Conservation (phyloP, 2,888 invertebrate genomes). For the Pterostichus madidus region DNA sequence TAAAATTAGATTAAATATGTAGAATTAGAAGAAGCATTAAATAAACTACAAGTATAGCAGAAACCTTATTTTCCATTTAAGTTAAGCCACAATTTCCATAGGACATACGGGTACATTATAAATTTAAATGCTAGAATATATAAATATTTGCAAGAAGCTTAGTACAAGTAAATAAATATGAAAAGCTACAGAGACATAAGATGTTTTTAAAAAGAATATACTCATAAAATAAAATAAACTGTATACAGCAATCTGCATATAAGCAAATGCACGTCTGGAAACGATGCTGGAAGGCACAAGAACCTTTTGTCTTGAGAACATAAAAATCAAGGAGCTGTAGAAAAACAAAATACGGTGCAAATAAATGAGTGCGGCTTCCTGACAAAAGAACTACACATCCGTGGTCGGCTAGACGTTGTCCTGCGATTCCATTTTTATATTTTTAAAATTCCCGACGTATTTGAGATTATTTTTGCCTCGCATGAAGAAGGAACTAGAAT, state of each 20-base stretch:
- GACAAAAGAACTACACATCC: slow-evolving; percentile 29
- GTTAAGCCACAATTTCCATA: no score
- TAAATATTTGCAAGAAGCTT: no score
- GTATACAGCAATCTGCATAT: neutral
- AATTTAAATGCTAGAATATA: no score
- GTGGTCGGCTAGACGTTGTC: neutral
- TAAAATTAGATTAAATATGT: no score
- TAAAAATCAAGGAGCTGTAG: slow-evolving; percentile 13
- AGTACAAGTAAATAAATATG: no score
- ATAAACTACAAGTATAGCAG: no score
- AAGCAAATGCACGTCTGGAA: neutral
- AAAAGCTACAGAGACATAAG: no score
- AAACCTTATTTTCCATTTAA: no score
- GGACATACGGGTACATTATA: no score
- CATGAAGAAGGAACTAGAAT: neutral
- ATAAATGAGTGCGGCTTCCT: slow-evolving; percentile 33
- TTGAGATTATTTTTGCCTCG: neutral
- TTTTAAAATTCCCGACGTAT: slow-evolving; percentile 33
- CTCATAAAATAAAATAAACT: no score
- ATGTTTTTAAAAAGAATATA: no score
- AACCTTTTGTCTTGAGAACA: slow-evolving; percentile 5
- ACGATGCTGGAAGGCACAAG: neutral
- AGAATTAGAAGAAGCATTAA: no score
- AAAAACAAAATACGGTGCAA: slow-evolving; percentile 41
- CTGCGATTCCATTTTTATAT: slow-evolving; percentile 17